Conservation (phyloP, 2,888 invertebrate species). For the Mythimna vitellina region DNA sequence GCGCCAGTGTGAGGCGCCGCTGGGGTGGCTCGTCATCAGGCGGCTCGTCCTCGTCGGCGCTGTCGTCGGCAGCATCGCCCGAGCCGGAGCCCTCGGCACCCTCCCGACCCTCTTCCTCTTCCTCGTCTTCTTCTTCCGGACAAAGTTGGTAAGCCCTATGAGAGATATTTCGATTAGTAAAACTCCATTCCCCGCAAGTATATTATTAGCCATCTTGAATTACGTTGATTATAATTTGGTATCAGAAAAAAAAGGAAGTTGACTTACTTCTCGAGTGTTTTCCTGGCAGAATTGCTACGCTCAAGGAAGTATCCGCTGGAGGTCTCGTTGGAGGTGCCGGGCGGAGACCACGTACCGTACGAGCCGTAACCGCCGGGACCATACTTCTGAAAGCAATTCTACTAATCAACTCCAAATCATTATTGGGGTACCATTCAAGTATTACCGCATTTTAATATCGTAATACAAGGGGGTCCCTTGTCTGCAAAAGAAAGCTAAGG, state of each 20-base stretch:
- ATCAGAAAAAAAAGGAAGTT: neutral
- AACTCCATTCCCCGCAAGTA: neutral
- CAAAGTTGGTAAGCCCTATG: conserved; percentile 87
- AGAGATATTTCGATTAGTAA: neutral
- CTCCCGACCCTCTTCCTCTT: conserved; percentile 83
- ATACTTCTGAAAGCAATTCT: conserved; percentile 83
- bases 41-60: conserved; percentile 72
- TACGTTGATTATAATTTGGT: neutral
- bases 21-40: conserved; percentile 63
- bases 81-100: conserved; percentile 75
- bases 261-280: conserved; percentile 92
- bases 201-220: neutral
- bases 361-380: conserved; percentile 92
- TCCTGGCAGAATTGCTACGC: conserved; percentile 97
- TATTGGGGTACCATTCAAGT: neutral
- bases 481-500: too few relatives aligned
- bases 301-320: conserved; percentile 98
- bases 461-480: too few relatives aligned
- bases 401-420: conserved; percentile 40
- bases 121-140: conserved; percentile 88
- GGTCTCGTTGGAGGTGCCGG: conserved; percentile 98
- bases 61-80: conserved; percentile 76
- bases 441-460: neutral
- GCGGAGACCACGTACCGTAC: conserved; percentile 98
- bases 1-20: conserved; percentile 66